These are phyloP conservation scores for Hirundo rustica DNA, from an alignment of 2,797 vertebrate species.

Conservation along the genomic window DNA sequence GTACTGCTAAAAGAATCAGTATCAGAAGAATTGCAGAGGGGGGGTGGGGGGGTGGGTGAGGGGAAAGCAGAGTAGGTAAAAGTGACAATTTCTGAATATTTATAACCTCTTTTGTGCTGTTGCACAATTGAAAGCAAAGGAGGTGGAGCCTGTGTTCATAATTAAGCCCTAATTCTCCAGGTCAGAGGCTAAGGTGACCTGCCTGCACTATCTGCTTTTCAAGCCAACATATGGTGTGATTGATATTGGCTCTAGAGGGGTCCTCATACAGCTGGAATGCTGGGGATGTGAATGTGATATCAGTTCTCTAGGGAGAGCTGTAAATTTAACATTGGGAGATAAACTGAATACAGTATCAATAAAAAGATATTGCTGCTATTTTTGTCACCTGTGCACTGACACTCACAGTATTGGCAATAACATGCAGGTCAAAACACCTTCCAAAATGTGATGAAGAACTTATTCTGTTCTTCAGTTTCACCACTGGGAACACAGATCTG, in stretches of 20 bases:
- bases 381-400: not conserved
- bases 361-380: constrained; percentile 52
- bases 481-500: not conserved
- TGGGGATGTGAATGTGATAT: not conserved
- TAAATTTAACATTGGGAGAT: not conserved
- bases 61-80: not conserved
- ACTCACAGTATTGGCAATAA: constrained; percentile 1
- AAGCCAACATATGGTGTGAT: not conserved
- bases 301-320: constrained; percentile 3
- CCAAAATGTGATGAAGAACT: constrained; percentile 21
- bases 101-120: constrained; percentile 8
- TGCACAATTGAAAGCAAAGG: constrained; percentile 3
- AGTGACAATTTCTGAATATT: constrained; percentile 37
- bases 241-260: not conserved
- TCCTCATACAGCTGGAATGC: not conserved
- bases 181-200: not conserved
- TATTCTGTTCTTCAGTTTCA: not conserved
- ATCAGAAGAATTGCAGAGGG: not conserved
- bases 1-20: constrained; percentile 18
- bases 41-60: not conserved
- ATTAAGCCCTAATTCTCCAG: constrained; percentile 11
- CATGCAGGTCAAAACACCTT: constrained; percentile 7
- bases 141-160: constrained; percentile 2
- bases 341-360: constrained; percentile 50
- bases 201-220: not conserved